These are phyloP conservation scores for Diplodus puntazzo DNA, from an alignment of 2,797 vertebrate species.

Conservation along the genomic window DNA sequence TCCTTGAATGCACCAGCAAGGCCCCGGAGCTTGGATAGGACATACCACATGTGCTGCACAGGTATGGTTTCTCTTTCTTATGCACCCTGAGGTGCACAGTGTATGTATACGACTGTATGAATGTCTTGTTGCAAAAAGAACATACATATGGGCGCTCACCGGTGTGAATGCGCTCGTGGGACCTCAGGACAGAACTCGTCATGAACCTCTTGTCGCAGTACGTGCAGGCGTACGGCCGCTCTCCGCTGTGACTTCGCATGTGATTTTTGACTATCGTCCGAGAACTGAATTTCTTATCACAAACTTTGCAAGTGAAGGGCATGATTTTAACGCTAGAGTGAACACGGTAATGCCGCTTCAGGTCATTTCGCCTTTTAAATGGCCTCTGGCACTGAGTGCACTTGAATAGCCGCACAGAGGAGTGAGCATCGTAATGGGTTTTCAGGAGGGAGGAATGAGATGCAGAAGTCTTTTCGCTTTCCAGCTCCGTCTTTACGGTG, in stretches of 20 bases:
- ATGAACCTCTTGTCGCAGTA: constrained; percentile 13
- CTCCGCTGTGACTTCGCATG: constrained; percentile 16
- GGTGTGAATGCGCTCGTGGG: not conserved
- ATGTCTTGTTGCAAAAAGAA: constrained; percentile 16
- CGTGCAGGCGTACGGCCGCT: constrained; percentile 13
- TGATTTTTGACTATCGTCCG: constrained; percentile 12
- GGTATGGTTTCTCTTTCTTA: constrained; percentile 9
- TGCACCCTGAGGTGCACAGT: constrained; percentile 5
- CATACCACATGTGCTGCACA: constrained; percentile 25
- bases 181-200: not conserved
- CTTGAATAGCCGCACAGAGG: not conserved
- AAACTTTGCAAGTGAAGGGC: constrained; percentile 8
- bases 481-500: not conserved
- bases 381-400: constrained; percentile 14
- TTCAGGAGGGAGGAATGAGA: not conserved
- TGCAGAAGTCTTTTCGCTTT: constrained; percentile 19
- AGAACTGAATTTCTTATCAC: constrained; percentile 18
- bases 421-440: not conserved
- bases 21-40: constrained; percentile 4
- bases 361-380: not conserved
- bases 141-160: constrained; percentile 5
- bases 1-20: constrained; percentile 13
- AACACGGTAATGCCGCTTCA: constrained; percentile 3
- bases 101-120: not conserved
- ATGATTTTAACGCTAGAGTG: not conserved